phyloP scores from a whole-genome alignment of 2,113 vertebrate species.

The Bambusicola thoracicus region DNA sequence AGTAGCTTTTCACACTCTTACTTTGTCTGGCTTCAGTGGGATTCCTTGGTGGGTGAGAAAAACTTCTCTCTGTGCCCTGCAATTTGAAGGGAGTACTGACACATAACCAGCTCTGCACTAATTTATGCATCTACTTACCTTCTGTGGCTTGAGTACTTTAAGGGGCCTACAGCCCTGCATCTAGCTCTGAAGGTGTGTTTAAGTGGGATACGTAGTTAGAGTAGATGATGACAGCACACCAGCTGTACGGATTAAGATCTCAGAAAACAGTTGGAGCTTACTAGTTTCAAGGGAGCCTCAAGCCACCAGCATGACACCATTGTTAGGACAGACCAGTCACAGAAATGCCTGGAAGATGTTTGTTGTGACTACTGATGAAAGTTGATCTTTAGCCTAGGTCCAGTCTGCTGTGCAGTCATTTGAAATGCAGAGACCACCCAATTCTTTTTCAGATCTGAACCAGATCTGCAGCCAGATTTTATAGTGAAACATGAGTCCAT shows the following conservation, averaged over 20 bases:
- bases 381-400: not conserved
- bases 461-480: not conserved
- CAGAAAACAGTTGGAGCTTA: not conserved
- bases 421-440: not conserved
- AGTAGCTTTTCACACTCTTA: conserved; percentile 43
- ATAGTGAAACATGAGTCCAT: not conserved
- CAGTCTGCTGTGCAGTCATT: not conserved
- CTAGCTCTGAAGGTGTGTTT: not conserved
- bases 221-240: not conserved
- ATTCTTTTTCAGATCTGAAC: not conserved
- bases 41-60: not conserved
- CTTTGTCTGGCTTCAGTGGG: conserved; percentile 31
- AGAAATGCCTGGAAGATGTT: not conserved
- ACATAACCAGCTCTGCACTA: not conserved
- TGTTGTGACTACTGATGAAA: rapidly evolving
- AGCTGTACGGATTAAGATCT: not conserved
- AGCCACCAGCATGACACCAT: rapidly evolving
- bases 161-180: not conserved
- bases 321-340: rapidly evolving
- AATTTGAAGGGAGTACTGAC: not conserved
- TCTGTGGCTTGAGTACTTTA: not conserved
- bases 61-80: not conserved
- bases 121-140: not conserved
- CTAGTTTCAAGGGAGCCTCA: rapidly evolving
- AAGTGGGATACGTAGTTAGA: not conserved